These are phyloP conservation scores for Colletes gigas DNA, from an alignment of 1,140 invertebrate genomes.

Conservation along the genomic window DNA sequence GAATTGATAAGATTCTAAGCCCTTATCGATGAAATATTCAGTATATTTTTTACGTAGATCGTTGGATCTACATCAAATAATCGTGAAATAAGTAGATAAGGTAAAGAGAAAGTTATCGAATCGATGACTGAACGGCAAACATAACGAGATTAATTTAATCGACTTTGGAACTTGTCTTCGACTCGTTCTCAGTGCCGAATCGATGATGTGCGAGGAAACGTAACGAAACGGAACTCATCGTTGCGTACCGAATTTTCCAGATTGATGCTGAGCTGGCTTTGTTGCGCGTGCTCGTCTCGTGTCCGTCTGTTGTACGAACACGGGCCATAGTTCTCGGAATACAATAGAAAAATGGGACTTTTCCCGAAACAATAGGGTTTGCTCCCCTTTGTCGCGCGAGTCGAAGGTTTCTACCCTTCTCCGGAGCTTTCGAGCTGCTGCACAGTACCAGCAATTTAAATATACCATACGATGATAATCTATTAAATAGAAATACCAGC, in stretches of 20 bases:
- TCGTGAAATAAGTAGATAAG: too few species aligned
- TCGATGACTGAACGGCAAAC: too few species aligned
- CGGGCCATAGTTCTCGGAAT: constrained; percentile 10
- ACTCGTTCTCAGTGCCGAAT: constrained; percentile 15
- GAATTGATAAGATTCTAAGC: too few species aligned
- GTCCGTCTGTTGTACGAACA: too few species aligned
- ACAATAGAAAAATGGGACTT: constrained; percentile 45
- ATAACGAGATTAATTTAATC: background rate
- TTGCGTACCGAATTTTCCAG: constrained; percentile 35
- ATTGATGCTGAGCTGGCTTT: background rate
- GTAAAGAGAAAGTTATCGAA: too few species aligned
- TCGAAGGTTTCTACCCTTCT: constrained; percentile 13
- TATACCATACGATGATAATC: too few species aligned
- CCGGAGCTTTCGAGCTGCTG: background rate
- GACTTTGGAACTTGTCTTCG: constrained; percentile 12
- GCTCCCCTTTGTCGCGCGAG: constrained; percentile 33
- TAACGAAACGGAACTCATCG: constrained; percentile 1
- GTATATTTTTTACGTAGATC: too few species aligned
- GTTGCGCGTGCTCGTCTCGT: too few species aligned
- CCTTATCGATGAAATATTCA: too few species aligned
- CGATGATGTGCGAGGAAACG: constrained; percentile 6
- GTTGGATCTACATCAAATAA: too few species aligned
- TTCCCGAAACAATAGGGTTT: constrained; percentile 50
- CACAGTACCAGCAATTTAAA: too few species aligned
- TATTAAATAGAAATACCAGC: too few species aligned